Evolutionary conservation across 1,140 invertebrate species (phyloP).

Genomic region (Drosophila carrolli): DNA sequence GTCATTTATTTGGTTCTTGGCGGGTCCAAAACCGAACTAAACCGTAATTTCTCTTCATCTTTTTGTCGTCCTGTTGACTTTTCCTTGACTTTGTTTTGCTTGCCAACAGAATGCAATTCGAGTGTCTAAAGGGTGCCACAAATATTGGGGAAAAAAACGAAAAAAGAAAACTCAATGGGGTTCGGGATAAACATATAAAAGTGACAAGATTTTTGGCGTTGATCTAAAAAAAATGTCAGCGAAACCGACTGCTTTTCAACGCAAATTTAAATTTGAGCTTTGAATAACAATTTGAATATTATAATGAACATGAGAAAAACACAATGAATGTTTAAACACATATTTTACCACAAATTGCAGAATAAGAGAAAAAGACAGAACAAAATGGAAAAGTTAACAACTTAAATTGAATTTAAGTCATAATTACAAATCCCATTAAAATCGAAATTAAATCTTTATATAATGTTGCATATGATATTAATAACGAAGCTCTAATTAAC

Average conservation of each 20-base stretch:
- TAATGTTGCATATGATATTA: not conserved
- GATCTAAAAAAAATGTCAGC: not conserved
- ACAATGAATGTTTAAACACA: not conserved
- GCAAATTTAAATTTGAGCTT: not conserved
- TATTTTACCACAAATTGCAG: not conserved
- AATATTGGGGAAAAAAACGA: not conserved
- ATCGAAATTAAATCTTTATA: not conserved
- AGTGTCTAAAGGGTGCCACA: slow-evolving; percentile 3
- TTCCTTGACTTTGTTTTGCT: slow-evolving; percentile 29
- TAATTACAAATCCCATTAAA: not conserved
- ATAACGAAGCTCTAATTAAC: not conserved
- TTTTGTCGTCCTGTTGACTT: slow-evolving; percentile 24
- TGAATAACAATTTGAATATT: too few species aligned
- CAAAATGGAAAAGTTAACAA: not conserved
- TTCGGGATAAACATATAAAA: not conserved
- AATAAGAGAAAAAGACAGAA: not conserved
- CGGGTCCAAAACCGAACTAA: slow-evolving; percentile 37
- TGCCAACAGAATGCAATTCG: slow-evolving; percentile 1
- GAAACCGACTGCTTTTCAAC: not conserved
- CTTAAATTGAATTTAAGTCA: slow-evolving; percentile 1
- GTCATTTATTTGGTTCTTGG: slow-evolving; percentile 69
- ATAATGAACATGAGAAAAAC: not conserved
- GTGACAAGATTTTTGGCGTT: slow-evolving; percentile 1
- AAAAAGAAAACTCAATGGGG: not conserved
- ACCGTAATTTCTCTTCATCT: slow-evolving; percentile 35